Percentiles rank a stretch among this genome's conserved stretches.
phyloP scores from a whole-genome alignment of 2,797 vertebrate genomes.

The Sparidentex hasta region DNA sequence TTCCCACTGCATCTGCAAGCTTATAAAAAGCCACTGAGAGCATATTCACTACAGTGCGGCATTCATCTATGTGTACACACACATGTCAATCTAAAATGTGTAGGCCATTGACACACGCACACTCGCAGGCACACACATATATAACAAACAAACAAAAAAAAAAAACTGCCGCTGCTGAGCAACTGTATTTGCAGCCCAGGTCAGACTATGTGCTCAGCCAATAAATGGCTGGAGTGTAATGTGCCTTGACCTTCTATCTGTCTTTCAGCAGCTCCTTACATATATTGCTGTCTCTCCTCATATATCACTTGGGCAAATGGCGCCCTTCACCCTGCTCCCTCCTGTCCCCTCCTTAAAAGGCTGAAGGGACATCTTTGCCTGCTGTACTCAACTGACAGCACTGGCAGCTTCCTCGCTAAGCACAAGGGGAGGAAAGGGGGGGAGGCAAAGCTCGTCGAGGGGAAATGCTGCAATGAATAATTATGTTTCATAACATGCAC shows the following conservation, averaged over 20 bases:
- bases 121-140: conserved; percentile 19
- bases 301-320: conserved; percentile 84
- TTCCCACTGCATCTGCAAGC: conserved; percentile 76
- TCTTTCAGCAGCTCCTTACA: conserved; percentile 84
- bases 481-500: conserved; percentile 76
- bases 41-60: conserved; percentile 78
- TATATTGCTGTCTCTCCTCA: conserved; percentile 82
- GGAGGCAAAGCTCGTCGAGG: conserved; percentile 42
- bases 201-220: conserved; percentile 75
- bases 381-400: conserved; percentile 77
- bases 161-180: conserved; percentile 59
- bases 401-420: conserved; percentile 57
- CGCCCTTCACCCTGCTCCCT: conserved; percentile 77
- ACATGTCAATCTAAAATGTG: conserved; percentile 80
- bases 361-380: conserved; percentile 80
- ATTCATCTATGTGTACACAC: conserved; percentile 80
- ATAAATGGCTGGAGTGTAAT: conserved; percentile 84
- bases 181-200: conserved; percentile 79
- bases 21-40: conserved; percentile 79
- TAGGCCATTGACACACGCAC: conserved; percentile 74
- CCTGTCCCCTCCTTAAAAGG: conserved; percentile 78
- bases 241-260: conserved; percentile 85
- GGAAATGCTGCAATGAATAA: conserved; percentile 81
- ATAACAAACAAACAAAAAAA: conserved; percentile 38
- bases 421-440: conserved; percentile 40